Evolutionary conservation across 2,797 vertebrate species (phyloP), one percentile per base, ranked within the genome.

Genomic region (Lepus townsendii): DNA sequence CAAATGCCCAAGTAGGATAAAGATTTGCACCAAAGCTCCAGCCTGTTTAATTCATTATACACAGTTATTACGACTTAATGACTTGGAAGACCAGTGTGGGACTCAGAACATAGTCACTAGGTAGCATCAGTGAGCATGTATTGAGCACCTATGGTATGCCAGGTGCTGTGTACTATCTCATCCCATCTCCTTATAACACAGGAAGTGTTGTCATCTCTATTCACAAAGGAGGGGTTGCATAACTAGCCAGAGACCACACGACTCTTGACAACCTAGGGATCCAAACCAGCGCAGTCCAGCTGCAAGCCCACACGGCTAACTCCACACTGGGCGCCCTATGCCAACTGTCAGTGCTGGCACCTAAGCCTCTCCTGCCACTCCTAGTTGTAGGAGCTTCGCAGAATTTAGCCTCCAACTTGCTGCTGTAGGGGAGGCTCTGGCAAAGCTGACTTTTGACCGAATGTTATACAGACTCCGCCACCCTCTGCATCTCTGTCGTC

Each of bases 41-140:
- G 13, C 26, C 27, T 66, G 4, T 50, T 77, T 52, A 79, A 94
- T 83, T 91, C 38, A 4, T 57, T 57, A 16, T 57, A 57, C 16
- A 57, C 76, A 65, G 16, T 57, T n/a, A 12, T 20, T 57, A 57
- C 27, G 54, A 66, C 72, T 24, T 65, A 76, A 26, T 47, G 71
- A 83, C 35, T 88, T 77, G 66, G 89, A 94, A 95, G 63, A 68
- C 32, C 84, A 91, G 69, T 80, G 72, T 30, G 65, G 27, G 42
- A 22, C 62, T 94, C 50, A 30, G 32, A 88, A 35, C 76, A 52
- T 24, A 30, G 17, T 63, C 16, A 17, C 30, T 75, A 92, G 80
- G n/a, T 73, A 77, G 68, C n/a, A 82, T 30, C 54, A 27, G 20
- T 17, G 65, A 83, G 35, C 19, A 35, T 42, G 19, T 82, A 35